Evolutionary conservation across 2,113 vertebrate genomes (phyloP).

Genomic region (Crotalus tigris): DNA sequence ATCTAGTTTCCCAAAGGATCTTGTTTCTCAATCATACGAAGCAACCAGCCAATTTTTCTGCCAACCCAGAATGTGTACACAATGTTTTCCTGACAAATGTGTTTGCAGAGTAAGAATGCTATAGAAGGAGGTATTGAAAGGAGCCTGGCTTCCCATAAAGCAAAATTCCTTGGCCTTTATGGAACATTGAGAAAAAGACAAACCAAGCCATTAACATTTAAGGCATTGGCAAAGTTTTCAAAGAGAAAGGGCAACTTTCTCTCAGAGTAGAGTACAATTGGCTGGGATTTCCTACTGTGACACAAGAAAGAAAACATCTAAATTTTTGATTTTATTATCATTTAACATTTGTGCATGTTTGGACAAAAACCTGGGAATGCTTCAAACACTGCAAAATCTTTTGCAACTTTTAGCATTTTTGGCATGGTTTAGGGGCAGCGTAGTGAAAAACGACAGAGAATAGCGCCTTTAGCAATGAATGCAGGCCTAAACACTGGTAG

Average conservation of each 20-base stretch:
- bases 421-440: not conserved
- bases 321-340: not conserved
- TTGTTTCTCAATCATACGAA: not conserved
- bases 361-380: not conserved
- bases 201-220: constrained; percentile 16
- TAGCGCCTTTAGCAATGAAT: not conserved
- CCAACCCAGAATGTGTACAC: not conserved
- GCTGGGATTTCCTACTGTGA: not conserved
- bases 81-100: constrained; percentile 22
- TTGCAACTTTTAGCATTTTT: not conserved
- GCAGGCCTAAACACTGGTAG: not conserved
- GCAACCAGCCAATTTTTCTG: constrained; percentile 3
- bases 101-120: constrained; percentile 15
- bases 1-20: not conserved
- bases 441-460: not conserved
- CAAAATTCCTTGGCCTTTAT: constrained; percentile 39
- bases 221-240: constrained; percentile 27
- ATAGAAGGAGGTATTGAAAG: constrained; percentile 19
- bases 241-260: constrained; percentile 36
- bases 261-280: constrained; percentile 19
- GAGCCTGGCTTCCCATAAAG: not conserved
- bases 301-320: not conserved
- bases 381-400: not conserved
- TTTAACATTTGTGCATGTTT: not conserved
- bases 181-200: constrained; percentile 28